Evolutionary conservation across 92 coral and sea anemone genomes (phyloP), one percentile per base, ranked within the genome.

Genomic region (Umimayanthus kanabou): DNA sequence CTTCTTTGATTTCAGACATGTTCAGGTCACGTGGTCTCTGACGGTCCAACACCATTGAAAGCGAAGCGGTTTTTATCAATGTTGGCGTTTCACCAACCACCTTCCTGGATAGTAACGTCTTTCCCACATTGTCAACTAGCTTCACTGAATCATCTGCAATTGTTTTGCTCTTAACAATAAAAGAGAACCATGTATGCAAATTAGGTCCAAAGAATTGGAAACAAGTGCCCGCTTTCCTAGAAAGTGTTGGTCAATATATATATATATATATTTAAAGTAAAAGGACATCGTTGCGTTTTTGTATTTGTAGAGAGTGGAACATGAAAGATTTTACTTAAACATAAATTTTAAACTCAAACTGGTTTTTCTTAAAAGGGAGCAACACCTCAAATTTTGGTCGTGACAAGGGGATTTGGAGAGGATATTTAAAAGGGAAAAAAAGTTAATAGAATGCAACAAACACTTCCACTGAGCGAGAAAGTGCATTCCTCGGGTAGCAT

Each of bases 91-190:
- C 95, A 45, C 92, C 96, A 2, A 89, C 88, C 0, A 85, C 94
- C 83, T 90, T 91, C 70, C 93, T 85, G 3, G 90, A 91, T 55
- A 93, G 80, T 7, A 95, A 88, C 64, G 94, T 87, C 39, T 88
- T 69, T 3, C 93, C 96, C 28, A 95, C 91, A 10, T 83, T 87
- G 75, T 91, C 89, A 22, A 95, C 88, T 25, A 95, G 93, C 43
- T 28, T 78, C 43, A 85, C 92, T 0, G 92, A 80, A 4, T 76
- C 65, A 67, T 85, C 81, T 58, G 94, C 85, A 14, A 87, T 37
- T 4, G 39, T 58, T 71, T 89, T 77, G 88, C 92, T 91, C 94
- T 92, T 76, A 20, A 73, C 80, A 53, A 55, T 39, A 65, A 49
- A 25, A 81, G 28, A 37, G 57, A 23, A 69, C 18, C 3, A 45